Conservation (phyloP, 2,888 invertebrate species). For the Drosophila longiperda region DNA sequence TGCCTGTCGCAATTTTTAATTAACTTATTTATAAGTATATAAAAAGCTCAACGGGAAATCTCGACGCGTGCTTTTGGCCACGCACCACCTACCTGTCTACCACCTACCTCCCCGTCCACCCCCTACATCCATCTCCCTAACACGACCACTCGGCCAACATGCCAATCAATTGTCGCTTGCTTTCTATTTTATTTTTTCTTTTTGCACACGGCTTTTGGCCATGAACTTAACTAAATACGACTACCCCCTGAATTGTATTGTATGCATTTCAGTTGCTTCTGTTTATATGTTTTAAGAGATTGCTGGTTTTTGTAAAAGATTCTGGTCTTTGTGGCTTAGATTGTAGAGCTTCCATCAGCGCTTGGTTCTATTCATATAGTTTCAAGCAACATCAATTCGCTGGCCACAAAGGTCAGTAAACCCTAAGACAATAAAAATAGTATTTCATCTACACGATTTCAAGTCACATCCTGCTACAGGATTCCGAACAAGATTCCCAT, state of each 20-base stretch:
- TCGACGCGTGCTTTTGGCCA: constrained; percentile 53
- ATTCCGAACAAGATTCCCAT: constrained; percentile 4
- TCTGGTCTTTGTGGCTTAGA: not conserved
- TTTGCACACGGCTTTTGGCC: constrained; percentile 57
- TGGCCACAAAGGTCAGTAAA: constrained; percentile 28
- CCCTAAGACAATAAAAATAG: constrained; percentile 5
- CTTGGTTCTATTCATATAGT: constrained; percentile 33
- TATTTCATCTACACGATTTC: constrained; percentile 12
- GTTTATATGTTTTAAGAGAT: not conserved
- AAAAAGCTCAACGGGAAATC: constrained; percentile 49
- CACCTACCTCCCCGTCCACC: not conserved
- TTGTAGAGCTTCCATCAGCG: constrained; percentile 21
- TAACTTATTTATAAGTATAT: constrained; percentile 72
- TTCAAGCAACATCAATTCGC: constrained; percentile 29
- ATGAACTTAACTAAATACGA: constrained; percentile 61
- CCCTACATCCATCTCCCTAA: not conserved
- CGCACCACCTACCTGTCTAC: constrained; percentile 19
- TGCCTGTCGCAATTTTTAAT: constrained; percentile 67
- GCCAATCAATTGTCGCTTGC: constrained; percentile 72
- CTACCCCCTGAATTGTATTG: constrained; percentile 3
- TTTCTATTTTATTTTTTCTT: constrained; percentile 32
- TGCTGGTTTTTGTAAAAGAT: not conserved
- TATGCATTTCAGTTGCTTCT: constrained; percentile 7
- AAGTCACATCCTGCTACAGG: constrained; percentile 28
- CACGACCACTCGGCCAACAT: constrained; percentile 63